A percentile compares a stretch with the other conserved stretches of the same genome.
Conservation (phyloP, 2,888 invertebrate genomes). For the Cerceris rybyensis region DNA sequence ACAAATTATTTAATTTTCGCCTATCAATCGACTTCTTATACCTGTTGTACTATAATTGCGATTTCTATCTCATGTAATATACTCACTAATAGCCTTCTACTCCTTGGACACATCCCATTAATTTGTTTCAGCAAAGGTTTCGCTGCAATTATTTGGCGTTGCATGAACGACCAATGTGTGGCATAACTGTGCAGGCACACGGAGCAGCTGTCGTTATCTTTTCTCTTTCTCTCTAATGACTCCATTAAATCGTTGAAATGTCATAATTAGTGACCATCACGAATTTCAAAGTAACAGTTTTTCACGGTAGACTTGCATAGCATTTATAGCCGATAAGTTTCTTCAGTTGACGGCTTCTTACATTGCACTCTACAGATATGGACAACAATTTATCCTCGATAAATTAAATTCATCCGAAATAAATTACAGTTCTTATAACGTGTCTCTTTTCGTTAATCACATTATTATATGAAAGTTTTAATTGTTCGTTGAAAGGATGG, state of each 20-base stretch:
- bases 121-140: conserved; percentile 79
- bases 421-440: background rate
- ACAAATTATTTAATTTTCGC: conserved; percentile 60
- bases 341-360: conserved; percentile 25
- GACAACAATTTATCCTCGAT: background rate
- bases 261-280: conserved; percentile 3
- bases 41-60: conserved; percentile 60
- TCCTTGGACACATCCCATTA: conserved; percentile 67
- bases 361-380: conserved; percentile 5
- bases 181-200: conserved; percentile 80
- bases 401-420: background rate
- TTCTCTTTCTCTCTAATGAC: background rate
- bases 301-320: background rate
- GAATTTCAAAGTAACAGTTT: background rate
- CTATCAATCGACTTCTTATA: conserved; percentile 47
- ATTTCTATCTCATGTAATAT: conserved; percentile 53
- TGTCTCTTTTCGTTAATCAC: conserved; percentile 26
- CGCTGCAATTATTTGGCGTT: conserved; percentile 80
- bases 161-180: conserved; percentile 80
- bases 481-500: conserved; percentile 67
- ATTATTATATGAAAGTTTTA: conserved; percentile 17
- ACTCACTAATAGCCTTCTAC: conserved; percentile 69
- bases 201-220: conserved; percentile 78
- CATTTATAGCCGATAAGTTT: background rate
- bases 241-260: background rate